Evolutionary conservation across 2,888 invertebrate genomes (phyloP).

Genomic region (Portevinia maculata): DNA sequence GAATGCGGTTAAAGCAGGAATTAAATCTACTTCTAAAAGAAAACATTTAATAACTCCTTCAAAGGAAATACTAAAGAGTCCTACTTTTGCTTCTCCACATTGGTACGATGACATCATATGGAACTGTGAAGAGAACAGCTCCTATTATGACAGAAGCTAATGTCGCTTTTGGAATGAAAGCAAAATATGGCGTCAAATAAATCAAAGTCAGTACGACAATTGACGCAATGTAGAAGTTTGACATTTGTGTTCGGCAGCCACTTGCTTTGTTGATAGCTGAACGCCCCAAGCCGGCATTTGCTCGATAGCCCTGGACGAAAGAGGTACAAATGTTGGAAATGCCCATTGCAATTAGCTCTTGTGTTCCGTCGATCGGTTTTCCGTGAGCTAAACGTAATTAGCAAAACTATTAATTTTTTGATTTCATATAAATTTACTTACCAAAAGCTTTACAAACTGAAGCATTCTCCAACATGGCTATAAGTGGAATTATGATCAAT

Average conservation of each 20-base stretch:
- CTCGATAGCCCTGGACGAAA: conserved; percentile 91
- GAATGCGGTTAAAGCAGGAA: conserved; percentile 93
- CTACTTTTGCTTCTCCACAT: conserved; percentile 95
- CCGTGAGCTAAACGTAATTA: conserved; percentile 88
- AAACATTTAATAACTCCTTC: background rate
- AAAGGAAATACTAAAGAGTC: background rate
- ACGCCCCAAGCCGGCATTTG: conserved; percentile 91
- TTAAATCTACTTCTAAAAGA: conserved; percentile 90
- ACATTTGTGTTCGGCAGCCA: conserved; percentile 92
- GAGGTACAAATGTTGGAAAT: conserved; percentile 90
- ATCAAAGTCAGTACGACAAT: conserved; percentile 92
- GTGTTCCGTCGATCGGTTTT: conserved; percentile 92
- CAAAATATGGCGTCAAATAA: conserved; percentile 93
- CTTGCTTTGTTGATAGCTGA: conserved; percentile 94
- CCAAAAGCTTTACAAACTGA: conserved; percentile 84
- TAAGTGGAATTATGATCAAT: conserved; percentile 91
- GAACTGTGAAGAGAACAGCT: conserved; percentile 95
- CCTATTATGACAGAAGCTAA: conserved; percentile 95
- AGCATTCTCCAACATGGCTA: conserved; percentile 94
- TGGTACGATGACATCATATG: conserved; percentile 91
- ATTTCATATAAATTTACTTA: conserved; percentile 35
- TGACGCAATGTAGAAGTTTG: conserved; percentile 91
- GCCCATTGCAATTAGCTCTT: conserved; percentile 94
- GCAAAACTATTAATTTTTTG: background rate
- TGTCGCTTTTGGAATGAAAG: conserved; percentile 92